Evolutionary conservation across 2,797 vertebrate species (phyloP).

Genomic region (Sparus aurata): DNA sequence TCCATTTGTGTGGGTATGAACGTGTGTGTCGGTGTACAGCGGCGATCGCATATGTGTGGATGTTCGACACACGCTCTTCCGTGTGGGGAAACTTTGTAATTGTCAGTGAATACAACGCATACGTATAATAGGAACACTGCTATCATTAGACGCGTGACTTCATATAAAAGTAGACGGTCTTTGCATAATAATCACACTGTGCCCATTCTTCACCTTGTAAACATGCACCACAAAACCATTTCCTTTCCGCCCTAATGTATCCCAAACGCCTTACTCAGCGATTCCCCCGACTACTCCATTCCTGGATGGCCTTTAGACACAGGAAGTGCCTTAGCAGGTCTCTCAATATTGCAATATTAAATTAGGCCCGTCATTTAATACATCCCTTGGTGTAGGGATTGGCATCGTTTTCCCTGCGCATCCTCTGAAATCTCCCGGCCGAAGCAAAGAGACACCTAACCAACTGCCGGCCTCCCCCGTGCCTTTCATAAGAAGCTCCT

Average conservation of each 20-base stretch:
- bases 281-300: constrained; percentile 67
- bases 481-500: constrained; percentile 72
- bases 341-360: constrained; percentile 80
- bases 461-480: constrained; percentile 58
- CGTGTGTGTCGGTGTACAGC: neutral
- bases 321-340: constrained; percentile 83
- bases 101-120: constrained; percentile 9
- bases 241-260: constrained; percentile 77
- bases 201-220: constrained; percentile 59
- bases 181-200: constrained; percentile 36
- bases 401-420: constrained; percentile 73
- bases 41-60: neutral
- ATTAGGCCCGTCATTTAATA: constrained; percentile 83
- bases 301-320: constrained; percentile 75
- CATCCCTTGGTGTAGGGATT: constrained; percentile 72
- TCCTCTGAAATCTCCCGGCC: constrained; percentile 67
- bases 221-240: constrained; percentile 58
- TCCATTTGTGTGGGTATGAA: constrained; percentile 3
- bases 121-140: constrained; percentile 18
- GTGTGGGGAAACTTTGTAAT: constrained; percentile 3
- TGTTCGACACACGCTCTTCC: neutral
- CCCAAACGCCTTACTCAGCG: constrained; percentile 75
- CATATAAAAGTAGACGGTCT: constrained; percentile 42
- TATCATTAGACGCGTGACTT: constrained; percentile 18
- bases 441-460: constrained; percentile 75